A percentile compares a stretch with the other conserved stretches of the same genome.
phyloP scores from a whole-genome alignment of 2,113 vertebrate genomes.

The Nothobranchius kuhntae region DNA sequence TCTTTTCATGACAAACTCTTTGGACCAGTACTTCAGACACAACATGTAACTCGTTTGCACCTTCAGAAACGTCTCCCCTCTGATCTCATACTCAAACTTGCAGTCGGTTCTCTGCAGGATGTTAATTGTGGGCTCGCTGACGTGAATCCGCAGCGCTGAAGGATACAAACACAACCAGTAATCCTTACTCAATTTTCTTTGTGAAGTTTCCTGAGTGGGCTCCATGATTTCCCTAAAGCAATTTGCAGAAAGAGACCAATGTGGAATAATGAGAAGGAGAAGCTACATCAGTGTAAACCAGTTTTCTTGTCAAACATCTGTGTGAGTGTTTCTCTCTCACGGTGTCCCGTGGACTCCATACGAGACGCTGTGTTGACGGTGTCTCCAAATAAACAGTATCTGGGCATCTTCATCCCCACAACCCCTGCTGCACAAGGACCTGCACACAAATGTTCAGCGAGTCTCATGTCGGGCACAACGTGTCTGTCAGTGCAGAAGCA shows the following conservation, averaged over 20 bases:
- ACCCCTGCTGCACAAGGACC: slow-evolving; percentile 94
- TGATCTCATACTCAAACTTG: slow-evolving; percentile 87
- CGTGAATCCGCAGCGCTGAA: slow-evolving; percentile 86
- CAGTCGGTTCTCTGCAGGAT: slow-evolving; percentile 91
- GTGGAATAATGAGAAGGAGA: background rate
- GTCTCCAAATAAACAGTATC: slow-evolving; percentile 94
- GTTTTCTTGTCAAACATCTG: background rate
- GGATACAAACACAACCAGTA: slow-evolving; percentile 17
- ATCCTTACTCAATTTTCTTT: background rate
- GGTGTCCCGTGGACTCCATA: slow-evolving; percentile 95
- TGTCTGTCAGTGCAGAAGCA: too few species aligned
- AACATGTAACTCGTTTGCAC: slow-evolving; percentile 65
- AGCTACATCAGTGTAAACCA: slow-evolving; percentile 8
- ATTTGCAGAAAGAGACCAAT: background rate
- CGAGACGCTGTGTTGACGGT: slow-evolving; percentile 93
- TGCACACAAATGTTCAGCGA: slow-evolving; percentile 44
- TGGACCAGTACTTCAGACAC: too few species aligned
- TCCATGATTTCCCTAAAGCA: slow-evolving; percentile 1
- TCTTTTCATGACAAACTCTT: too few species aligned
- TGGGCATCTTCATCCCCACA: slow-evolving; percentile 96
- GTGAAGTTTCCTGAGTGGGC: slow-evolving; percentile 9
- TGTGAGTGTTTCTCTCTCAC: slow-evolving; percentile 74
- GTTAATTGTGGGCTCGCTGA: slow-evolving; percentile 88
- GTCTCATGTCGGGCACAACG: background rate
- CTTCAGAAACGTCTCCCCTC: slow-evolving; percentile 93